A percentile compares a stretch with the other conserved stretches of the same genome.
These are phyloP conservation scores for Heliconius cydno DNA, from an alignment of 2,888 invertebrate genomes.

Conservation along the genomic window DNA sequence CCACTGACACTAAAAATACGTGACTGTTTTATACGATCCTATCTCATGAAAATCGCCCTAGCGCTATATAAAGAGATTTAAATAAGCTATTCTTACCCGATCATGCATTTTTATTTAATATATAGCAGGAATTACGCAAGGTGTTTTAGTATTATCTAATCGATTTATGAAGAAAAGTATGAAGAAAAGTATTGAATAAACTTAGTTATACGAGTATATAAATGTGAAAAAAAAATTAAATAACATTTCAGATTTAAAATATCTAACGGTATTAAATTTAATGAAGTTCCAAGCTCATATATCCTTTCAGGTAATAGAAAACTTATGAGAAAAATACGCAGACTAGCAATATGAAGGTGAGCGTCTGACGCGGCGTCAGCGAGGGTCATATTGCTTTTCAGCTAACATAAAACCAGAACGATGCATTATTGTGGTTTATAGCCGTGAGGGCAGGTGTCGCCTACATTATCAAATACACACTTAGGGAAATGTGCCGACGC, in stretches of 20 bases:
- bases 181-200: too few relatives aligned
- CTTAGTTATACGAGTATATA: too few relatives aligned
- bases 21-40: constrained; percentile 72
- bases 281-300: constrained; percentile 26
- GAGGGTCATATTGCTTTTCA: constrained; percentile 43
- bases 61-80: constrained; percentile 48
- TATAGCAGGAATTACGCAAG: constrained; percentile 44
- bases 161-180: too few relatives aligned
- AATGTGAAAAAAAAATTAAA: too few relatives aligned
- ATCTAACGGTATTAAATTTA: constrained; percentile 21
- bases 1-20: constrained; percentile 72
- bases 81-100: constrained; percentile 45
- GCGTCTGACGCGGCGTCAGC: constrained; percentile 37
- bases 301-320: constrained; percentile 36
- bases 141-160: constrained; percentile 28
- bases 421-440: constrained; percentile 47
- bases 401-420: constrained; percentile 43
- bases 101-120: constrained; percentile 43
- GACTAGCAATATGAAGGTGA: constrained; percentile 38
- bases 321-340: constrained; percentile 40
- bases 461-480: constrained; percentile 69
- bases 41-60: constrained; percentile 69
- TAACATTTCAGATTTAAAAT: background rate
- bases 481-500: constrained; percentile 45
- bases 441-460: constrained; percentile 60